Base-by-base conservation (phyloP, 1,140 invertebrate species). In the Cydia splendana region DNA sequence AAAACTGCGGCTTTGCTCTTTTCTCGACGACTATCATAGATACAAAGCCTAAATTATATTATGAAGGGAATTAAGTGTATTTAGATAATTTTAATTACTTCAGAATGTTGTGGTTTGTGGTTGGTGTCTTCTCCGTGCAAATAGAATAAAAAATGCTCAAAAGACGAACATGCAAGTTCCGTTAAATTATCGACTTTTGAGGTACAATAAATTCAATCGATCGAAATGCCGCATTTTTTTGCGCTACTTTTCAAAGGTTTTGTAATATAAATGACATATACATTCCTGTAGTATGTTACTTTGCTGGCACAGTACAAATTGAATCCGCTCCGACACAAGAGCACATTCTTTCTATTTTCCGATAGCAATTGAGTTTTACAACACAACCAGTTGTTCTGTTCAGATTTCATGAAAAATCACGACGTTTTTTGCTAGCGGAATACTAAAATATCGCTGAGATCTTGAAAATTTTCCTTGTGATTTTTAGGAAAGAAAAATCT, bases 311-410 rank as follows among this genome's bases (percentile, higher is more conserved):
- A 24, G 57, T 24, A 10, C 57, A 62, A 62, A 62, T 62, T 62
- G 57, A 62, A 24, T 62, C 57, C 3, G 57, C 20, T 62, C 57
- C 57, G 20, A 62, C 57, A 62, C 57, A 62, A 24, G 20, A 62
- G 57, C 57, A 24, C 57, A 62, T 62, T 62, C 15, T 62, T 62
- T 62, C 20, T n/a, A 62, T 62, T 62, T 62, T 62, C 57, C 57
- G 20, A 24, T 12, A 62, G 15, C 57, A 62, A 62, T 62, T 24
- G 57, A 62, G n/a, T 62, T 62, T 62, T 20, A 62, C 57, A 24
- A 62, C 7, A 7, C 57, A 62, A 9, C 18, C 18, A 57, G 12
- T 48, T 48, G 57, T 62, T 24, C 7, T 7, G 20, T 24, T 62
- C 57, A 62, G 57, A 62, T 62, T 62, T 62, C 57, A 24, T 24